Conservation (phyloP, 2,888 invertebrate species). For the Pheosia gnoma region DNA sequence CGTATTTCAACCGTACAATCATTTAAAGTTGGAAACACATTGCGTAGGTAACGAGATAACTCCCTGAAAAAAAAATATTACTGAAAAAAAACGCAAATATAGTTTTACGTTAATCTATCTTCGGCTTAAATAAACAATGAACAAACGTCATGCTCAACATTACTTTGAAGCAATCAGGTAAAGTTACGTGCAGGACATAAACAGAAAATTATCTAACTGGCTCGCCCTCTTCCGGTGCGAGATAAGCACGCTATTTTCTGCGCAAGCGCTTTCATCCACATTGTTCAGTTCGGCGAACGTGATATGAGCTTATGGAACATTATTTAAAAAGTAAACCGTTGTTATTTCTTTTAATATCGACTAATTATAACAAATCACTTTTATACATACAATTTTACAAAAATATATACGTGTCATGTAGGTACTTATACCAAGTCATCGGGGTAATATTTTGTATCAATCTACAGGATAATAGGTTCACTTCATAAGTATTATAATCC, state of each 20-base stretch:
- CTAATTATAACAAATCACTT: too few relatives aligned
- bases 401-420: too few relatives aligned
- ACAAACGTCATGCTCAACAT: background rate
- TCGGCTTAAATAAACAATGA: background rate
- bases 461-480: too few relatives aligned
- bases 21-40: too few relatives aligned
- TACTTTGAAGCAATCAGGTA: slow-evolving; percentile 23
- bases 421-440: too few relatives aligned
- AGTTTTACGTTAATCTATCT: background rate
- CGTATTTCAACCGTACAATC: too few relatives aligned
- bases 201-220: slow-evolving; percentile 45
- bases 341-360: too few relatives aligned
- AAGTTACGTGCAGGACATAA: slow-evolving; percentile 34
- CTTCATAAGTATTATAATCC: too few relatives aligned
- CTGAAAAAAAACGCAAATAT: background rate
- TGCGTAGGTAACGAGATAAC: too few relatives aligned
- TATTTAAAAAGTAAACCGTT: background rate
- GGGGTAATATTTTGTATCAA: too few relatives aligned
- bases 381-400: too few relatives aligned
- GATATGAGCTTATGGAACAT: background rate
- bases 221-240: slow-evolving; percentile 58
- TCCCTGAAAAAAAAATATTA: background rate
- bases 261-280: slow-evolving; percentile 18
- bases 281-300: slow-evolving; percentile 25
- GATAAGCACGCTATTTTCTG: slow-evolving; percentile 47